Conservation (phyloP, 2,113 vertebrate genomes). For the Anoplopoma fimbria region DNA sequence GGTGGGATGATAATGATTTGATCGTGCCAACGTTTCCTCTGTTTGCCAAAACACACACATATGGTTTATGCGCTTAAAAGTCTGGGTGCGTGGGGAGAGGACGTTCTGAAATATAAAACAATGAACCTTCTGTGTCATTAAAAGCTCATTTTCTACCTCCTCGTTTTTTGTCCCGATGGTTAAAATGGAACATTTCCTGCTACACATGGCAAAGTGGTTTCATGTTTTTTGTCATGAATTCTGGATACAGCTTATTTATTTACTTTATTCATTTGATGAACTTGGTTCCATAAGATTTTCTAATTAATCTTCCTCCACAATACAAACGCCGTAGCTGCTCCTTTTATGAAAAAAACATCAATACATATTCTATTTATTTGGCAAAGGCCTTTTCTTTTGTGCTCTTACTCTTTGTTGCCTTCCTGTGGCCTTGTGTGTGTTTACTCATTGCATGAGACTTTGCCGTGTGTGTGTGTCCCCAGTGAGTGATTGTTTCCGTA, state of each 20-base stretch:
- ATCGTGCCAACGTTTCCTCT: slow-evolving; percentile 56
- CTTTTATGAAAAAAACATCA: slow-evolving; percentile 3
- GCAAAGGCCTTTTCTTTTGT: slow-evolving; percentile 14
- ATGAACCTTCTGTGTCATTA: slow-evolving; percentile 38
- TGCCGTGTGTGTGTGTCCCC: slow-evolving; percentile 21
- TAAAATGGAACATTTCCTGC: background rate
- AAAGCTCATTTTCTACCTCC: slow-evolving; percentile 13
- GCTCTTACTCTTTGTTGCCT: slow-evolving; percentile 34
- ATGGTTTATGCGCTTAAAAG: slow-evolving; percentile 44
- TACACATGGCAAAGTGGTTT: background rate
- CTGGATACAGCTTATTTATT: background rate
- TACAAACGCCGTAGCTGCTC: background rate
- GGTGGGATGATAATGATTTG: slow-evolving; percentile 35
- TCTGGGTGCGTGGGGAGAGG: background rate
- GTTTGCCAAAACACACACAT: slow-evolving; percentile 62
- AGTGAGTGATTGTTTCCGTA: slow-evolving; percentile 50
- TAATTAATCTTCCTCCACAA: background rate
- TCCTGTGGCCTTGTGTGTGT: slow-evolving; percentile 61
- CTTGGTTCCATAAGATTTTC: background rate
- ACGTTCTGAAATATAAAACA: slow-evolving; percentile 21
- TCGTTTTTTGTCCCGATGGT: background rate
- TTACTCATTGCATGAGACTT: slow-evolving; percentile 34
- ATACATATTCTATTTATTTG: background rate
- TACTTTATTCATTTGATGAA: background rate
- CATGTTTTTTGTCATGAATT: background rate